Conservation (phyloP, 2,797 vertebrate species). For the Paratrypauchen microcephalus region DNA sequence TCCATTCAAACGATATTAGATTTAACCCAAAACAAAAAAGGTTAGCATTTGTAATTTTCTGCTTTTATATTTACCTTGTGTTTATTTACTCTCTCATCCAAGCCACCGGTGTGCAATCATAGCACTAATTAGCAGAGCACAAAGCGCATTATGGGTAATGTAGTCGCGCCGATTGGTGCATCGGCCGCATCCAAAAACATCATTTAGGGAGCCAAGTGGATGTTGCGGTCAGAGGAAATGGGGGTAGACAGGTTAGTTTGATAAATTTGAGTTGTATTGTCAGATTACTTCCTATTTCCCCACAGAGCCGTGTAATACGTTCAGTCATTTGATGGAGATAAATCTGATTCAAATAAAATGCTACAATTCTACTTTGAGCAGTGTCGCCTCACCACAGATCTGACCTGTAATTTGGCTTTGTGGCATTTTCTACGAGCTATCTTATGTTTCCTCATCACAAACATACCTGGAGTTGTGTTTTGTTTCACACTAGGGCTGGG, state of each 20-base stretch:
- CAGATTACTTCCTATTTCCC: not conserved
- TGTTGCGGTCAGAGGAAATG: constrained; percentile 5
- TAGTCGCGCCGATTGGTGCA: not conserved
- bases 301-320: not conserved
- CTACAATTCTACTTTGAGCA: no score
- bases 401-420: no score
- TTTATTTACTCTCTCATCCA: constrained; percentile 13
- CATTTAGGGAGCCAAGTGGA: not conserved
- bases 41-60: constrained; percentile 31
- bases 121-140: constrained; percentile 27
- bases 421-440: no score
- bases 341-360: no score
- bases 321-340: no score
- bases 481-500: no score
- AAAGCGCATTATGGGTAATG: constrained; percentile 6
- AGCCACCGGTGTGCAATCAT: constrained; percentile 21
- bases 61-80: constrained; percentile 5
- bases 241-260: not conserved
- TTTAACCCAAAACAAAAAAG: constrained; percentile 38
- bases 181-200: constrained; percentile 6
- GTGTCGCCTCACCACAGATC: no score
- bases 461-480: no score
- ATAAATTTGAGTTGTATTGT: not conserved
- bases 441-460: no score
- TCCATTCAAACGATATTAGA: constrained; percentile 35